Evolutionary conservation across 2,113 vertebrate genomes (phyloP).

Genomic region (Gobius niger): DNA sequence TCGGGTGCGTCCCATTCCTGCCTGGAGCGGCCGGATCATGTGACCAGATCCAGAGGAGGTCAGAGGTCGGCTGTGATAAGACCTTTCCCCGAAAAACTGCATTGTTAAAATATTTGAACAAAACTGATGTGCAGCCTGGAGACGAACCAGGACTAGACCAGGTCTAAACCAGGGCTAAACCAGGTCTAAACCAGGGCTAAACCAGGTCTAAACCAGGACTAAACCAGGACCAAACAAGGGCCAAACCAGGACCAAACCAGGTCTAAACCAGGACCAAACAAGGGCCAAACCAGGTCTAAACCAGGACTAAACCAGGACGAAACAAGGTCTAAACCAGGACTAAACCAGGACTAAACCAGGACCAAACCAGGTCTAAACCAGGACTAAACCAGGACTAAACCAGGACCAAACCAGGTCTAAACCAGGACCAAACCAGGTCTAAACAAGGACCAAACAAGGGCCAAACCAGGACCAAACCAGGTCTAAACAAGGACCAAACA

Average conservation of each 20-base stretch:
- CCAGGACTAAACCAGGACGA: neutral
- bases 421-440: neutral
- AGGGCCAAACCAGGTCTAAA: neutral
- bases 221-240: too few relatives aligned
- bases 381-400: neutral
- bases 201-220: too few relatives aligned
- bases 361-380: neutral
- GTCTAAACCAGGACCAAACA: neutral
- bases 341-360: neutral
- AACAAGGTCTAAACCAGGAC: neutral
- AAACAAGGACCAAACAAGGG: too few relatives aligned
- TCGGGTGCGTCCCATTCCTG: neutral
- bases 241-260: neutral
- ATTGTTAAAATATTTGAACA: neutral
- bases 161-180: neutral
- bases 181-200: neutral
- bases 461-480: neutral
- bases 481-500: neutral
- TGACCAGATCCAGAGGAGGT: neutral
- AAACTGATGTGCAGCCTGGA: neutral
- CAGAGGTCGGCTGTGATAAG: slow-evolving; percentile 1
- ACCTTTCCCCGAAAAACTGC: neutral
- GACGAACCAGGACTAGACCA: neutral
- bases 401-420: neutral
- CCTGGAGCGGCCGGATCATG: slow-evolving; percentile 1